Percentiles rank a stretch among this genome's conserved stretches.
Conservation (phyloP, 2,113 vertebrate genomes). For the Perognathus longimembris region DNA sequence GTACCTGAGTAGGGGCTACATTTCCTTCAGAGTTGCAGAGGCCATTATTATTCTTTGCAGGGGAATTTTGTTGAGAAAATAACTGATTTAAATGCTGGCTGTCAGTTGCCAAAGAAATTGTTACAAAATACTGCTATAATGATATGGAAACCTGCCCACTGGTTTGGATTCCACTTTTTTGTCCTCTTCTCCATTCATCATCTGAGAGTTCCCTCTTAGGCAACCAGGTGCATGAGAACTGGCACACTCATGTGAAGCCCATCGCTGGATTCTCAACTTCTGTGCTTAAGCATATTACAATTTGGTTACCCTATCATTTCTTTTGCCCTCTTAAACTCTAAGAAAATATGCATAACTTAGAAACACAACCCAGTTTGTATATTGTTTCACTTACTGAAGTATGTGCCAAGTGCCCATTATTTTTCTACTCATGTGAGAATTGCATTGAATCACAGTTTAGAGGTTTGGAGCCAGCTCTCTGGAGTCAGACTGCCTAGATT, state of each 20-base stretch:
- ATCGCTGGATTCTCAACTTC: background rate
- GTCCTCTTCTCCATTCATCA: conserved; percentile 53
- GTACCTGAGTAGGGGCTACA: conserved; percentile 72
- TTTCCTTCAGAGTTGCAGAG: conserved; percentile 73
- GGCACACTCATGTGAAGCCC: background rate
- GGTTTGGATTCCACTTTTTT: conserved; percentile 52
- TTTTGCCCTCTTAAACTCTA: conserved; percentile 6
- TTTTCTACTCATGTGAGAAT: background rate
- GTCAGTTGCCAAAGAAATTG: conserved; percentile 80
- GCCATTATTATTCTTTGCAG: conserved; percentile 82
- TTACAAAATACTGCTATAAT: conserved; percentile 79
- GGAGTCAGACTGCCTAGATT: background rate
- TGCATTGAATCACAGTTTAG: background rate
- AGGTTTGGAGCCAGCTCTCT: background rate
- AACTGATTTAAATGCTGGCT: conserved; percentile 80
- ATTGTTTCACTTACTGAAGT: conserved; percentile 20
- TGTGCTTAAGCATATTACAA: background rate
- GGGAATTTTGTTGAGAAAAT: conserved; percentile 82
- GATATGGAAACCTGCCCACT: conserved; percentile 75
- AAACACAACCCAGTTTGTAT: background rate
- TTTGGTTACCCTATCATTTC: background rate
- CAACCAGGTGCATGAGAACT: background rate
- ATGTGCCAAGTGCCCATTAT: background rate
- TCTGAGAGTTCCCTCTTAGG: conserved; percentile 2
- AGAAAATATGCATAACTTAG: conserved; percentile 2